Base-by-base conservation (phyloP, 2,888 invertebrate genomes). In the Rhagophthalmus giganteus region DNA sequence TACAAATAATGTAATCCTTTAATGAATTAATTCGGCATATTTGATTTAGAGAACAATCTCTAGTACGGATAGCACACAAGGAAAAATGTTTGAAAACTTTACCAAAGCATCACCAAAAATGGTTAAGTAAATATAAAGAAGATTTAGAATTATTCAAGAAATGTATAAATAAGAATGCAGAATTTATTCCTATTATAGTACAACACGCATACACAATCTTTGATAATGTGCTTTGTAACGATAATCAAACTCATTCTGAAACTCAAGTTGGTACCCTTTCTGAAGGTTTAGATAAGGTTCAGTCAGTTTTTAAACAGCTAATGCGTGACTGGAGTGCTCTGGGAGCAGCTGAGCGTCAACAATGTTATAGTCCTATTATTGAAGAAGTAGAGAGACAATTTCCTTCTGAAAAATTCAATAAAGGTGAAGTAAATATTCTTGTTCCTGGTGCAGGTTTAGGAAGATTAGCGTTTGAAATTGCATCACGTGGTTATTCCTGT, bases 371-470 rank as follows among this genome's bases (percentile, higher is more conserved):
- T 57, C 96, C 94, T 0, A 91, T 98, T 32, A 81, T 98, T 9
- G 84, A 90, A 31, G 92, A 92, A 73, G 82, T 97, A 38, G 80
- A 87, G 42, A 71, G 78, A 8, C 79, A 84, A 49, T 94, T 87
- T 71, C 88, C 91, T 8, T 71, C 77, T 1, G 81, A 82, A 2
- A 77, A 81, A 46, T 81, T 80, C 46, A 76, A 79, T 34, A 72
- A 79, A 6, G 70, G 75, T 5, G 69, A 81, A 46, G 78, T 94
- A 10, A 85, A 84, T 62, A 83, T 97, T 41, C 75, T 98, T 50
- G 94, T 98, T 9, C 98, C 98, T 5, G 98, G 98, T 1, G 94
- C 96, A n/a, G 98, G 98, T 0, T 79, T 98, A 2, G 97, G 96
- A 0, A 79, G 99, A 49, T 79, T 99, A 1, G 92, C 95, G 0